phyloP scores from a whole-genome alignment of 2,113 vertebrate species.

The Silurus meridionalis region DNA sequence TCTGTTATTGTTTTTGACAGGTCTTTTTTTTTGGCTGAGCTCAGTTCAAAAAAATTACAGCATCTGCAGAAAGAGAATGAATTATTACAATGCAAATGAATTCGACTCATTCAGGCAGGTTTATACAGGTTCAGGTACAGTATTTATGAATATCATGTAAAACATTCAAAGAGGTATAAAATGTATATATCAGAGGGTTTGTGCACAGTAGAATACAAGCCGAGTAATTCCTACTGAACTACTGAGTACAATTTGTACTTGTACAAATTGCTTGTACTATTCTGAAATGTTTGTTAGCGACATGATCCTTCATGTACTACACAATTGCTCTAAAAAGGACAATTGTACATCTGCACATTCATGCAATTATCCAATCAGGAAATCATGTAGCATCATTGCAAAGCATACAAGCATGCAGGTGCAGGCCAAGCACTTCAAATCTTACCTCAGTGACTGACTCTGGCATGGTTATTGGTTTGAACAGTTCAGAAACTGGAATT shows the following conservation, averaged over 20 bases:
- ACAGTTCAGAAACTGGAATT: not conserved
- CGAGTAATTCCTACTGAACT: constrained; percentile 5
- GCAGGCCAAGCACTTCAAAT: not conserved
- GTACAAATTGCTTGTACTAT: not conserved
- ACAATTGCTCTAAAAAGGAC: not conserved
- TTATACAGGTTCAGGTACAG: constrained; percentile 10
- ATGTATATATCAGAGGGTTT: constrained; percentile 29
- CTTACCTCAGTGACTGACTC: not conserved
- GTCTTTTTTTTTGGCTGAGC: constrained; percentile 25
- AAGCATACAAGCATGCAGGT: not conserved
- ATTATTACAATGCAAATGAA: constrained; percentile 56
- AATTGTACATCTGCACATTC: not conserved
- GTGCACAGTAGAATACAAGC: constrained; percentile 27
- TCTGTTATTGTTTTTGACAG: constrained; percentile 47
- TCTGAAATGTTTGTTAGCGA: constrained; percentile 4
- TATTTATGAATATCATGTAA: constrained; percentile 38
- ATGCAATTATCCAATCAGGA: not conserved
- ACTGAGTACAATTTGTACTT: not conserved
- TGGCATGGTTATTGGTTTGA: not conserved
- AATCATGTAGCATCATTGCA: not conserved
- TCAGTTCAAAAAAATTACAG: constrained; percentile 45
- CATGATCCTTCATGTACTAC: not conserved
- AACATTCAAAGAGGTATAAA: constrained; percentile 16
- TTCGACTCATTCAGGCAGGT: constrained; percentile 31
- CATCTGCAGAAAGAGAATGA: constrained; percentile 53